Conservation (phyloP, 2,888 invertebrate species). For the Papilio protenor region DNA sequence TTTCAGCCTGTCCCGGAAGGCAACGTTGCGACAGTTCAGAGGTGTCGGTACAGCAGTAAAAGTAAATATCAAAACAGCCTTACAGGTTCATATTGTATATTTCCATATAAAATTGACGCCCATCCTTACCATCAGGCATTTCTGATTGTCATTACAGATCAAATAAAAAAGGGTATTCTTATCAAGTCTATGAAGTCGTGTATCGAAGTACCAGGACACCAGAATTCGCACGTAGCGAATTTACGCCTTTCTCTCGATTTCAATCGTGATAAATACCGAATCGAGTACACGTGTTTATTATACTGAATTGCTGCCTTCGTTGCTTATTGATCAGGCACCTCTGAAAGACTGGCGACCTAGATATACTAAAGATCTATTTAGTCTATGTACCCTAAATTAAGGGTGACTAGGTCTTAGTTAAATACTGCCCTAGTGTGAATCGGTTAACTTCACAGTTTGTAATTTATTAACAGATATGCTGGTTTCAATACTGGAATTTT, state of each 20-base stretch:
- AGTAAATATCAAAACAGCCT: too few species aligned
- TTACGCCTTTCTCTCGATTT: slow-evolving; percentile 46
- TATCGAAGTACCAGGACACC: background rate
- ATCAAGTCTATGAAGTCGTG: background rate
- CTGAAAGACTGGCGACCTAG: background rate
- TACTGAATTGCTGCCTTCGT: slow-evolving; percentile 6
- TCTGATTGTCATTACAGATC: background rate
- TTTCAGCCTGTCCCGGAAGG: too few species aligned
- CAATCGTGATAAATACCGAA: slow-evolving; percentile 41
- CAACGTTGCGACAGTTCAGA: too few species aligned
- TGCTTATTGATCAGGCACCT: background rate
- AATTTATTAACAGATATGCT: too few species aligned
- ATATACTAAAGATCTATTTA: too few species aligned
- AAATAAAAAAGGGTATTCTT: background rate
- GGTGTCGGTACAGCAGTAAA: too few species aligned
- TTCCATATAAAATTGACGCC: background rate
- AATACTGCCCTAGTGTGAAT: too few species aligned
- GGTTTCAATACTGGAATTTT: background rate
- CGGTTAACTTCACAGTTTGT: background rate
- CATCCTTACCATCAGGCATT: background rate
- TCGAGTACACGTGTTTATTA: slow-evolving; percentile 29
- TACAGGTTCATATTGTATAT: background rate
- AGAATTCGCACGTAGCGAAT: slow-evolving; percentile 48
- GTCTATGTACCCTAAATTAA: too few species aligned
- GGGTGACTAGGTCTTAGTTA: too few species aligned